Base-by-base conservation (phyloP, 2,113 vertebrate genomes). In the Cnemophilus loriae region DNA sequence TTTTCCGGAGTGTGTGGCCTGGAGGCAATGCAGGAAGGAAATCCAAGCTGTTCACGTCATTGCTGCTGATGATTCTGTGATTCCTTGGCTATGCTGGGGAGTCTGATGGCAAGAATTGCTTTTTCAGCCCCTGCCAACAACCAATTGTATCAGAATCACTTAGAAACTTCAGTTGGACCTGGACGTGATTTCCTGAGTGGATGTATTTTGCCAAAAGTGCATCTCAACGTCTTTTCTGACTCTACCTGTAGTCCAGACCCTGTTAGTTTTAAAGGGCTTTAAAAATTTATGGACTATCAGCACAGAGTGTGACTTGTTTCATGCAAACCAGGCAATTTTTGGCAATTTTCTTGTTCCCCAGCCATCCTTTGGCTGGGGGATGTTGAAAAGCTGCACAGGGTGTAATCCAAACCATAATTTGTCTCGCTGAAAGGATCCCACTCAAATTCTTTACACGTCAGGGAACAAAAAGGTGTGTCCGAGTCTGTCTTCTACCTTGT, bases 391-490 rank as follows among this genome's bases (percentile, higher is more conserved):
- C 23, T 21, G 15, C 8, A 10, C 4, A 0, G 14, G 42, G 37
- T 13, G 8, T 39, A 20, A 53, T 3, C 2, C 27, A 46, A 27
- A 53, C 16, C 30, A 2, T 19, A 11, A 19, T 35, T 18, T 15
- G 4, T 21, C 35, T 23, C 7, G 3, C 22, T n/a, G 20, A 46
- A 65, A 61, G 37, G 41, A 71, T 56, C 26, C 53, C 0, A 0
- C 21, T 73, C 27, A 4, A 28, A 22, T 33, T 41, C 3, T 35
- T 59, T 30, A 41, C 49, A 41, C 17, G 41, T 16, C 18, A 67
- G 64, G 30, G 13, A 67, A 44, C 1, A 3, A 39, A 42, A 44
- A 53, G 20, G 16, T 19, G 32, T 0, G 1, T 6, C 17, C 9
- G 1, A 27, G 42, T 30, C 32, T 53, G 12, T 10, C 46, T 57